These are phyloP conservation scores for Xerus inauris DNA, from an alignment of 2,113 vertebrate genomes.

Conservation along the genomic window DNA sequence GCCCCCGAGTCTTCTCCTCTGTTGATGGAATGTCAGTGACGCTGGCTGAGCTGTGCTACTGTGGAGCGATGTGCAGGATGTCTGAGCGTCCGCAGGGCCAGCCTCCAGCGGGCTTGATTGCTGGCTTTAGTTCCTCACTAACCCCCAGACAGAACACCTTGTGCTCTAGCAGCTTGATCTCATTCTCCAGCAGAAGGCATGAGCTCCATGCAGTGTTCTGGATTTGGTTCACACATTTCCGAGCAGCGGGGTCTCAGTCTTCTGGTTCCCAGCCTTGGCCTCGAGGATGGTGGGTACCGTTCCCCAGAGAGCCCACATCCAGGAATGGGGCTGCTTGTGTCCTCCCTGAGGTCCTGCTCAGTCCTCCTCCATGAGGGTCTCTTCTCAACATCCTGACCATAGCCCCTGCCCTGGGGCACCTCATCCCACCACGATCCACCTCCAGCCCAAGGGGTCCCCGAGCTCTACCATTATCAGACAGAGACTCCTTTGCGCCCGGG, in stretches of 20 bases:
- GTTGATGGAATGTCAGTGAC: not conserved
- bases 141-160: too few relatives aligned
- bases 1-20: not conserved
- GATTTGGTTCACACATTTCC: not conserved
- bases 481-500: not conserved
- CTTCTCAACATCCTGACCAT: not conserved
- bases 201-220: not conserved
- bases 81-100: not conserved
- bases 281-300: too few relatives aligned
- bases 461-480: not conserved
- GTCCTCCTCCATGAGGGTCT: not conserved
- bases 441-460: too few relatives aligned
- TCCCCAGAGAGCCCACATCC: not conserved
- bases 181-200: not conserved
- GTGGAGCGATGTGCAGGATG: not conserved
- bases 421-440: not conserved
- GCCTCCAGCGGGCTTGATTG: not conserved
- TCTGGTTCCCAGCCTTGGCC: not conserved
- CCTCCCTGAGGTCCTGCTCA: not conserved
- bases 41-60: not conserved
- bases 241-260: not conserved
- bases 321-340: not conserved
- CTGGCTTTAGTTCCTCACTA: not conserved
- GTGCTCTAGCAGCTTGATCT: too few relatives aligned
- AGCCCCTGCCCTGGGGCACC: accelerated